phyloP scores from a whole-genome alignment of 2,797 vertebrate genomes.

The Aldrovandia affinis region DNA sequence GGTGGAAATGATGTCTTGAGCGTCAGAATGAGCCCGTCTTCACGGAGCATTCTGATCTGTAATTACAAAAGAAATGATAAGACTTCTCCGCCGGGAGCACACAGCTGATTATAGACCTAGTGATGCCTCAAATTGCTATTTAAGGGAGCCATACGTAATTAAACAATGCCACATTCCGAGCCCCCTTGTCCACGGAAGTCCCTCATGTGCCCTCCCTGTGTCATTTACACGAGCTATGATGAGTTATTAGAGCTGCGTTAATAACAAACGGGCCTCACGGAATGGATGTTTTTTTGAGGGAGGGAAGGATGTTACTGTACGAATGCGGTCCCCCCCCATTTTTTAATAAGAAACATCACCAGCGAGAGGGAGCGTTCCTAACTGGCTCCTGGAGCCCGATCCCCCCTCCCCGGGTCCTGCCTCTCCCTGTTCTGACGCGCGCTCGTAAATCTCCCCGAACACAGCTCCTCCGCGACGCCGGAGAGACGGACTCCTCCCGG shows the following conservation, averaged over 20 bases:
- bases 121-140: slow-evolving; percentile 81
- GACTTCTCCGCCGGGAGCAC: slow-evolving; percentile 72
- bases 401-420: slow-evolving; percentile 3
- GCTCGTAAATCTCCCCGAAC: slow-evolving; percentile 16
- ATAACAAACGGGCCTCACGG: neutral
- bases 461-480: neutral
- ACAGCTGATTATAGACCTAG: slow-evolving; percentile 79
- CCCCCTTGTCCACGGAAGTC: slow-evolving; percentile 16
- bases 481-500: neutral
- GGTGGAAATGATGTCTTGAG: neutral
- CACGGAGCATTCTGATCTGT: slow-evolving; percentile 47
- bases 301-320: neutral
- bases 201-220: neutral
- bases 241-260: neutral
- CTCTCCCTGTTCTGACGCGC: neutral
- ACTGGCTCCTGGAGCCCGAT: neutral
- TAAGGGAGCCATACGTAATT: slow-evolving; percentile 58
- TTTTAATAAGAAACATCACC: neutral
- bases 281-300: slow-evolving; percentile 10
- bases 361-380: neutral
- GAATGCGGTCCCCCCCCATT: neutral
- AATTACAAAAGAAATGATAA: slow-evolving; percentile 53
- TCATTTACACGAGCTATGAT: neutral
- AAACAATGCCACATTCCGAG: slow-evolving; percentile 53
- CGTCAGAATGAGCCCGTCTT: neutral